Conservation (phyloP, 2,113 vertebrate species). For the Labrus mixtus region DNA sequence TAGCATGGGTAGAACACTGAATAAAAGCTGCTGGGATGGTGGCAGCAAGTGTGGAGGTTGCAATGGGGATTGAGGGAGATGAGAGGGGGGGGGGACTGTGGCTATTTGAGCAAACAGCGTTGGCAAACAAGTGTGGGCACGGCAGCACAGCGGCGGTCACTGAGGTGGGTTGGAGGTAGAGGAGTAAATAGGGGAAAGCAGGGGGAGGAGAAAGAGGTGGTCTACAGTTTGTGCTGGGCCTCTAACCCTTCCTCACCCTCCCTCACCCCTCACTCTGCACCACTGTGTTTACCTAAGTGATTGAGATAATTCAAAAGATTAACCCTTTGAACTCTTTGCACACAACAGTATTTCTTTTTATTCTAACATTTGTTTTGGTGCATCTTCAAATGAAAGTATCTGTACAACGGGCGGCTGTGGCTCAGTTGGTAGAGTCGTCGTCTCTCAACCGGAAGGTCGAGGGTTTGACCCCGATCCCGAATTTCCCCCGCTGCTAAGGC, state of each 20-base stretch:
- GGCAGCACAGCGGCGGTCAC: conserved; percentile 63
- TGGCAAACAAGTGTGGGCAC: conserved; percentile 72
- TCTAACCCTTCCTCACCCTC: not conserved
- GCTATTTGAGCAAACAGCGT: conserved; percentile 76
- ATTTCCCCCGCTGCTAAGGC: too few relatives aligned
- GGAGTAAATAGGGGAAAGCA: conserved; percentile 5
- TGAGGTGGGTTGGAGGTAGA: conserved; percentile 54
- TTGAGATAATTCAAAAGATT: conserved; percentile 61
- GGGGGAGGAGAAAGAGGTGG: conserved; percentile 23
- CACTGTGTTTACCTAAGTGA: conserved; percentile 64
- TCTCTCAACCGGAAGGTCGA: too few relatives aligned
- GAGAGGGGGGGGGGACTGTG: conserved; percentile 57
- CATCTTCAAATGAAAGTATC: not conserved
- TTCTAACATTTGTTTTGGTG: not conserved
- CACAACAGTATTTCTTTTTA: too few relatives aligned
- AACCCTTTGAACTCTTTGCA: conserved; percentile 10
- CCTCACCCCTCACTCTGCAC: conserved; percentile 8
- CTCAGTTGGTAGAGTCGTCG: too few relatives aligned
- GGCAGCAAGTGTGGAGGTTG: conserved; percentile 42
- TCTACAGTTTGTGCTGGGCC: conserved; percentile 37
- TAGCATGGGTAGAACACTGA: conserved; percentile 64
- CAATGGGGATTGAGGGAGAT: conserved; percentile 24
- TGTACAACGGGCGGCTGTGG: too few relatives aligned
- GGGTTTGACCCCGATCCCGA: too few relatives aligned
- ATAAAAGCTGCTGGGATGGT: conserved; percentile 58